phyloP scores from a whole-genome alignment of 2,888 invertebrate genomes.

The Aleiodes alternator region DNA sequence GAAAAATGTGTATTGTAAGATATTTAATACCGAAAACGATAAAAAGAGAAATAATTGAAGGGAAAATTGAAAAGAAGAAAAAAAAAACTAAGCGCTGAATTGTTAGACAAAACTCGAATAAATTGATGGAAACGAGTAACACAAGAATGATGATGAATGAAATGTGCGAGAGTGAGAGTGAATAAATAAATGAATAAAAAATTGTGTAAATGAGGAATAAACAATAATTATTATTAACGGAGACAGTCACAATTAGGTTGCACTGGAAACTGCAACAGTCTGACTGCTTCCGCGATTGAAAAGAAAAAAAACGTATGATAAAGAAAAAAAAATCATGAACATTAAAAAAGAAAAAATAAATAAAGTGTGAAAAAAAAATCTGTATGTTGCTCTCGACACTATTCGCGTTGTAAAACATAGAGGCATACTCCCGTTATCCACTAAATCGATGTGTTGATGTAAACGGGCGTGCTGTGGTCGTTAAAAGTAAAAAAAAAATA shows the following conservation, averaged over 20 bases:
- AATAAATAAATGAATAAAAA: not conserved
- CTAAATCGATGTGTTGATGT: constrained; percentile 73
- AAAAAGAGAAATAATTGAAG: constrained; percentile 52
- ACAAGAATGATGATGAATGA: constrained; percentile 25
- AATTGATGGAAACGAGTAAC: constrained; percentile 3
- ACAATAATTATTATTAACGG: constrained; percentile 14
- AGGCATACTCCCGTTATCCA: constrained; percentile 69
- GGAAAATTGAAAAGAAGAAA: constrained; percentile 10
- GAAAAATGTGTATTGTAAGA: constrained; percentile 73
- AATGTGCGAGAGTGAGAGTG: not conserved
- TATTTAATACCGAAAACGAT: constrained; percentile 71
- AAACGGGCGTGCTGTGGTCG: constrained; percentile 68
- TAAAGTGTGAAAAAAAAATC: constrained; percentile 50
- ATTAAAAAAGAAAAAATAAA: not conserved
- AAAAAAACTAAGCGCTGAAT: constrained; percentile 14
- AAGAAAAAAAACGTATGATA: not conserved
- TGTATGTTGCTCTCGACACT: constrained; percentile 60
- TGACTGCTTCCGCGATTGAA: constrained; percentile 40
- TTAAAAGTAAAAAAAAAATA: constrained; percentile 52
- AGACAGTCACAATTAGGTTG: constrained; percentile 4
- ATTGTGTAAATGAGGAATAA: constrained; percentile 10
- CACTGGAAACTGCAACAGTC: not conserved
- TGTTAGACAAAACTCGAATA: constrained; percentile 24
- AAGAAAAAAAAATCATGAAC: constrained; percentile 33
- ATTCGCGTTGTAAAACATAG: constrained; percentile 71